These are phyloP conservation scores for Bombus polaris DNA, from an alignment of 1,140 invertebrate species.

Conservation along the genomic window DNA sequence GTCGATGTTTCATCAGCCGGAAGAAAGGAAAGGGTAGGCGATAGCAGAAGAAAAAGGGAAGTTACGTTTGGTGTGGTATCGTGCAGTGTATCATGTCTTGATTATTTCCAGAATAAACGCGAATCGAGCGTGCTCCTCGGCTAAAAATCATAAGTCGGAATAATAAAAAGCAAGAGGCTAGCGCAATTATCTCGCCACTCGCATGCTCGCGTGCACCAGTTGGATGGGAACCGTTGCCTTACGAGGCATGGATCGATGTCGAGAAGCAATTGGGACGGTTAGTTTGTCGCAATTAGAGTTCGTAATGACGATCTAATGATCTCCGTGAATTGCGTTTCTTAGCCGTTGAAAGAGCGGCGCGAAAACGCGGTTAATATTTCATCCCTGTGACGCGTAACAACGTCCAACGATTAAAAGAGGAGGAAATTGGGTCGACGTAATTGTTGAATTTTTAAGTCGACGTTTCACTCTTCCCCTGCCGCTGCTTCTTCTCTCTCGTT, in stretches of 20 bases:
- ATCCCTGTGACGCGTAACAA: conserved; percentile 28
- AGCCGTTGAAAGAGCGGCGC: neutral
- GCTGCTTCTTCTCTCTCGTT: neutral
- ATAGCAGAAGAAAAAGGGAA: neutral
- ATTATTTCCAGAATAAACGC: conserved; percentile 32
- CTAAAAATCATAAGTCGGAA: conserved; percentile 25
- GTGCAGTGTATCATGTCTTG: neutral
- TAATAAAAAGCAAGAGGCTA: conserved; percentile 52
- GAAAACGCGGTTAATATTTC: conserved; percentile 44
- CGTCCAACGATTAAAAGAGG: conserved; percentile 38
- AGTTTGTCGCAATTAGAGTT: conserved; percentile 44
- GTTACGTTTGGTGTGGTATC: neutral
- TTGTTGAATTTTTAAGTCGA: conserved; percentile 29
- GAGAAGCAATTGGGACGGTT: conserved; percentile 52
- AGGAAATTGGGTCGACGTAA: conserved; percentile 27
- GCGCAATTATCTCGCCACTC: conserved; percentile 38
- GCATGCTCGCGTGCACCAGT: conserved; percentile 41
- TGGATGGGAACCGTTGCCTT: conserved; percentile 13
- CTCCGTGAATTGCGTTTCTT: conserved; percentile 2
- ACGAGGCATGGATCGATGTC: conserved; percentile 47
- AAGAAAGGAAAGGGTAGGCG: neutral
- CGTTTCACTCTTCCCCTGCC: neutral
- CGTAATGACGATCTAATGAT: conserved; percentile 48
- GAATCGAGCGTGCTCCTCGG: neutral
- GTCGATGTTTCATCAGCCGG: conserved; percentile 1